Evolutionary conservation across 2,888 invertebrate genomes (phyloP).

Genomic region (Penaeus monodon): DNA sequence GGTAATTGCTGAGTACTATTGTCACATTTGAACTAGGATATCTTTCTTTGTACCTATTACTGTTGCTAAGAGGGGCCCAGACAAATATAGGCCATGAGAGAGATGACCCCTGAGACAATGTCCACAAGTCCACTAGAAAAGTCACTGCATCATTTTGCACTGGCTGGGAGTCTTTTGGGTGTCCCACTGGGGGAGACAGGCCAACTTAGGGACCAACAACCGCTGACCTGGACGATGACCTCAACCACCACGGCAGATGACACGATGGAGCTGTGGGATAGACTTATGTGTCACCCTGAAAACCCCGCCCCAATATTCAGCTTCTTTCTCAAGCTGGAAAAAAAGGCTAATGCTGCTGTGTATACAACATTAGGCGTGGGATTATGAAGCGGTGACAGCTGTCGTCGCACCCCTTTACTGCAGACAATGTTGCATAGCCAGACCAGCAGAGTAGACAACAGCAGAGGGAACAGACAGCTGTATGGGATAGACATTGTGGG

Average conservation of each 20-base stretch:
- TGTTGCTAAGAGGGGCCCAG: slow-evolving; percentile 54
- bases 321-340: slow-evolving; percentile 37
- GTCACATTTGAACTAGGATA: slow-evolving; percentile 53
- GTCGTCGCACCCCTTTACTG: slow-evolving; percentile 26
- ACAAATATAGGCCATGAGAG: slow-evolving; percentile 50
- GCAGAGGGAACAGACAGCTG: slow-evolving; percentile 43
- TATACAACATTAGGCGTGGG: slow-evolving; percentile 29
- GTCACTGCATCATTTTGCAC: slow-evolving; percentile 58
- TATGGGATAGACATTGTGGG: slow-evolving; percentile 54
- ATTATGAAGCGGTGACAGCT: slow-evolving; percentile 20
- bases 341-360: slow-evolving; percentile 29
- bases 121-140: slow-evolving; percentile 51
- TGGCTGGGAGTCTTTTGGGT: slow-evolving; percentile 43
- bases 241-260: slow-evolving; percentile 39
- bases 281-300: slow-evolving; percentile 51
- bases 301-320: slow-evolving; percentile 25
- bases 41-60: slow-evolving; percentile 56
- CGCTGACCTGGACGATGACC: slow-evolving; percentile 42
- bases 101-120: slow-evolving; percentile 36
- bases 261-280: slow-evolving; percentile 51
- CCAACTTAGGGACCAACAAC: slow-evolving; percentile 42
- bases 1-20: slow-evolving; percentile 44
- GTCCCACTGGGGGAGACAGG: slow-evolving; percentile 45
- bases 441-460: slow-evolving; percentile 29
- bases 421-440: slow-evolving; percentile 18